Conservation (phyloP, 2,797 vertebrate genomes). For the Neosalanx taihuensis region DNA sequence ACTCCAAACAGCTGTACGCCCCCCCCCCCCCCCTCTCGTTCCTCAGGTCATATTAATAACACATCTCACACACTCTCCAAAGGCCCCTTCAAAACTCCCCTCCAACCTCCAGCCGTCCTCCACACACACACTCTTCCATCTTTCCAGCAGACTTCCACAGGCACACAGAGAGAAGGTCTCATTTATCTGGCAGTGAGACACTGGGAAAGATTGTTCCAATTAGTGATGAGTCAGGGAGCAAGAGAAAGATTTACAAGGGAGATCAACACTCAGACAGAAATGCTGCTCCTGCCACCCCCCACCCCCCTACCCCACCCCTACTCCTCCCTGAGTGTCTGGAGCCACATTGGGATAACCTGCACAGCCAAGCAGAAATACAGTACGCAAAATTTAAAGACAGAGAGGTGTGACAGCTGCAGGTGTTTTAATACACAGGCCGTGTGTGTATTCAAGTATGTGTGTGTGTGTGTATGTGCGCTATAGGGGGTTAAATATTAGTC, state of each 20-base stretch:
- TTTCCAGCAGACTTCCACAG: slow-evolving; percentile 19
- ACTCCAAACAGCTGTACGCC: slow-evolving; percentile 68
- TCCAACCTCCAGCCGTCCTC: neutral
- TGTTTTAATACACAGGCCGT: neutral
- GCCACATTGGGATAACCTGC: neutral
- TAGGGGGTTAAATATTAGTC: too few species aligned
- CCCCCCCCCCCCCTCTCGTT: slow-evolving; percentile 19
- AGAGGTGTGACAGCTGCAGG: neutral
- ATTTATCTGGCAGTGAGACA: slow-evolving; percentile 33
- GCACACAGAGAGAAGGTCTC: slow-evolving; percentile 19
- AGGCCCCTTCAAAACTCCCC: neutral
- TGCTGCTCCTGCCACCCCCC: slow-evolving; percentile 9
- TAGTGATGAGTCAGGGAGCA: slow-evolving; percentile 17
- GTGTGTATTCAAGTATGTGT: neutral
- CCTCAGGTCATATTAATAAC: slow-evolving; percentile 60
- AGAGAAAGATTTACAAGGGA: slow-evolving; percentile 29
- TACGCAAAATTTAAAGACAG: neutral
- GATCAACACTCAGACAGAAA: slow-evolving; percentile 18
- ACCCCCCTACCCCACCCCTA: neutral
- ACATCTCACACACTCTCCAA: slow-evolving; percentile 40
- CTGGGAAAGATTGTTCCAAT: slow-evolving; percentile 30
- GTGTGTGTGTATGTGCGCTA: neutral
- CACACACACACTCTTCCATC: slow-evolving; percentile 12
- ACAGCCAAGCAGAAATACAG: neutral
- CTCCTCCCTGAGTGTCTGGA: neutral